These are phyloP conservation scores for Empidonax traillii DNA, from an alignment of 2,113 vertebrate genomes.

Conservation along the genomic window DNA sequence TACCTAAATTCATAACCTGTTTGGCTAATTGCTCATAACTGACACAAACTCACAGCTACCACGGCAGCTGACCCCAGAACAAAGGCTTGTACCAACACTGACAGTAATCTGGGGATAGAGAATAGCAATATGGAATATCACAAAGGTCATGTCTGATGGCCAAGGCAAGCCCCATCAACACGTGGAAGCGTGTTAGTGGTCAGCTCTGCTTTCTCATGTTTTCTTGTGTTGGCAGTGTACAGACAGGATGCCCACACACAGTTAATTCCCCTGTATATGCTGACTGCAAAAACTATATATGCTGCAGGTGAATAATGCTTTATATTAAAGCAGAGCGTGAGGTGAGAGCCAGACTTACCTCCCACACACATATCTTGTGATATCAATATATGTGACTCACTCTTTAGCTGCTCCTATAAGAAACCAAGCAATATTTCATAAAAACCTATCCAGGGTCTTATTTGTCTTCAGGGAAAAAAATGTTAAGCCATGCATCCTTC, in stretches of 20 bases:
- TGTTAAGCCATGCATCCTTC: not conserved
- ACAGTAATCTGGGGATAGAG: not conserved
- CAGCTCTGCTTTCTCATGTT: not conserved
- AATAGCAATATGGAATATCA: not conserved
- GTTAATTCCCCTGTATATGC: not conserved
- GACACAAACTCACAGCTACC: not conserved
- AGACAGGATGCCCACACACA: not conserved
- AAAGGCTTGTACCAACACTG: not conserved
- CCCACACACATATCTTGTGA: not conserved
- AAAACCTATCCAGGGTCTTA: not conserved
- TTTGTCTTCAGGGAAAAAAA: not conserved
- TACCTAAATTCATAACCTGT: not conserved
- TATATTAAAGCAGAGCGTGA: conserved; percentile 14
- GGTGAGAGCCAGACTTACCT: not conserved
- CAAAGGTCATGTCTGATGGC: not conserved
- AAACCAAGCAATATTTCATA: not conserved
- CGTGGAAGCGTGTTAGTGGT: not conserved
- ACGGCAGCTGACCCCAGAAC: not conserved
- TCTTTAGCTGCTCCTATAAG: not conserved
- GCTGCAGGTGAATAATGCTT: conserved; percentile 28
- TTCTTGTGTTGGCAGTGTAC: not conserved
- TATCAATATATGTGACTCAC: conserved; percentile 40
- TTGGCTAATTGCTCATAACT: not conserved
- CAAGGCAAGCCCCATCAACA: not conserved
- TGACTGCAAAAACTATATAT: not conserved